phyloP scores from a whole-genome alignment of 1,140 invertebrate species.

The Drosophila kikkawai region DNA sequence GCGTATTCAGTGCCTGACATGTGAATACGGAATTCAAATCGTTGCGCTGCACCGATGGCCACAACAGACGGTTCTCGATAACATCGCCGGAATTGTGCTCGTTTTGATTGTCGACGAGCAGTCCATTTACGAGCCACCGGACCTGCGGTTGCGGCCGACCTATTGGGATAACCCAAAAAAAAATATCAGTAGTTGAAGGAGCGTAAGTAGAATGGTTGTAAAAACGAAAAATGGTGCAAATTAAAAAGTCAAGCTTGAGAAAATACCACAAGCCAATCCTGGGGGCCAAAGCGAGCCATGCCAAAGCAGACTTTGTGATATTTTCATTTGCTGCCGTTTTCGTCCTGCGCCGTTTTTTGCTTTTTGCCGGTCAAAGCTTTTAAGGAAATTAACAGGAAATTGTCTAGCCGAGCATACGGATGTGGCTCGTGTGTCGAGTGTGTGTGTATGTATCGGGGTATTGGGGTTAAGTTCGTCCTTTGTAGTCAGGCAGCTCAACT shows the following conservation, averaged over 20 bases:
- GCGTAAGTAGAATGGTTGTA: conserved; percentile 29
- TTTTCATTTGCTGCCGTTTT: conserved; percentile 68
- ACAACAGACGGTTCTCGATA: conserved; percentile 92
- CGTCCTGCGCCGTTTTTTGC: conserved; percentile 31
- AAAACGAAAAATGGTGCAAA: conserved; percentile 68
- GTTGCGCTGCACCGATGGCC: conserved; percentile 90
- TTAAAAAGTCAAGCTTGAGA: conserved; percentile 78
- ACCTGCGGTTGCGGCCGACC: conserved; percentile 89
- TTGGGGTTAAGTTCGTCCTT: conserved; percentile 60
- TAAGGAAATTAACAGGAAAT: conserved; percentile 85
- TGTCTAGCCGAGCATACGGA: conserved; percentile 77
- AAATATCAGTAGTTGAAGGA: conserved; percentile 7
- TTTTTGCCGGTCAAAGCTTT: conserved; percentile 76
- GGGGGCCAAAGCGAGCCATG: conserved; percentile 34
- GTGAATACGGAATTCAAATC: conserved; percentile 93
- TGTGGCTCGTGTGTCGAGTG: conserved; percentile 55
- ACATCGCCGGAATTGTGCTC: conserved; percentile 93
- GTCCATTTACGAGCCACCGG: conserved; percentile 91
- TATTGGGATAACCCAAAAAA: conserved; percentile 55
- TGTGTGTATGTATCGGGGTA: conserved; percentile 15
- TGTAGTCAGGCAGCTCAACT: conserved; percentile 59
- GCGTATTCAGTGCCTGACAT: conserved; percentile 93
- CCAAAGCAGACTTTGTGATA: conserved; percentile 76
- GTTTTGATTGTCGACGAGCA: conserved; percentile 91
- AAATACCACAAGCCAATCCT: conserved; percentile 43